Conservation (phyloP, 2,888 invertebrate genomes). For the Pharmacophagus antenor region DNA sequence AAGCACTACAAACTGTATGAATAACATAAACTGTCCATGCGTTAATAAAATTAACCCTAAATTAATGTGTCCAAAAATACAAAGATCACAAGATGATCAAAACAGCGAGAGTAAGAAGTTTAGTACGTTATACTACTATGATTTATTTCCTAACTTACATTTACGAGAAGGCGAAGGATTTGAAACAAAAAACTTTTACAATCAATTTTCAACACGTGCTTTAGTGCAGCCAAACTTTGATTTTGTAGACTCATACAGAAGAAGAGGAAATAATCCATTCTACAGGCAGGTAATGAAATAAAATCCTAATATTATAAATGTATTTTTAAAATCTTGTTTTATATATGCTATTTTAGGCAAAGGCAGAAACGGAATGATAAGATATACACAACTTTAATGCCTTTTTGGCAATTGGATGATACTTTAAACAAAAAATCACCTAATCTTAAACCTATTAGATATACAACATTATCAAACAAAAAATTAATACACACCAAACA, state of each 20-base stretch:
- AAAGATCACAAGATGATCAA: constrained; percentile 38
- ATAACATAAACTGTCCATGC: constrained; percentile 42
- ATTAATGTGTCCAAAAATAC: constrained; percentile 34
- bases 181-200: constrained; percentile 34
- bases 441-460: constrained; percentile 54
- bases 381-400: constrained; percentile 47
- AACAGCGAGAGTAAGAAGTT: constrained; percentile 37
- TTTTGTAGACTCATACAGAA: constrained; percentile 29
- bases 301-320: neutral
- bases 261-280: constrained; percentile 38
- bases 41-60: constrained; percentile 34
- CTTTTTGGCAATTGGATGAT: constrained; percentile 64
- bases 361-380: constrained; percentile 51
- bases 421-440: constrained; percentile 42
- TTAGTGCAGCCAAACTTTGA: neutral
- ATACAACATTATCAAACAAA: constrained; percentile 57
- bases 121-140: constrained; percentile 46
- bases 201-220: constrained; percentile 31
- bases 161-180: constrained; percentile 46
- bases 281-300: constrained; percentile 45
- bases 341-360: constrained; percentile 45
- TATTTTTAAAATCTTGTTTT: constrained; percentile 39
- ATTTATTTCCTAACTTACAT: constrained; percentile 48
- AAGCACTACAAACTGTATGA: constrained; percentile 34
- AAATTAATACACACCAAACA: constrained; percentile 34